These are phyloP conservation scores for Balearica regulorum DNA, from an alignment of 2,797 vertebrate genomes.

Conservation along the genomic window DNA sequence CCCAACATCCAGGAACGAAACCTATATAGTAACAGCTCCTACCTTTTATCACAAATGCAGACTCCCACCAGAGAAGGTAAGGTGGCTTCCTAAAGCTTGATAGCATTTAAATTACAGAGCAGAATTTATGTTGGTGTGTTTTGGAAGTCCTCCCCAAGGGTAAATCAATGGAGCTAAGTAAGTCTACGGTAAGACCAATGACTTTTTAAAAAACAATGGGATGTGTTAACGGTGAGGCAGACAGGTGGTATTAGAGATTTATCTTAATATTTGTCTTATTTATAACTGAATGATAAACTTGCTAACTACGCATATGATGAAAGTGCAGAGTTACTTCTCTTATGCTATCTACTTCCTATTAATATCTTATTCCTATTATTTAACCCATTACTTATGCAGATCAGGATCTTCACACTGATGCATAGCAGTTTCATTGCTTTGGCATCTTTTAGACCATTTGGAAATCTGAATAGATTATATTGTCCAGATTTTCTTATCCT, in stretches of 20 bases:
- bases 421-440: not conserved
- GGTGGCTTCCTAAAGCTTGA: not conserved
- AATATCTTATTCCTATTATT: not conserved
- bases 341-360: not conserved
- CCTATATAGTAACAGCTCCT: not conserved
- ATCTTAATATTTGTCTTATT: not conserved
- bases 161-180: not conserved
- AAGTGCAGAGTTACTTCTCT: not conserved
- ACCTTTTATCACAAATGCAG: not conserved
- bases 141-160: not conserved
- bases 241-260: accelerated
- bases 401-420: not conserved
- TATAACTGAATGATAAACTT: not conserved
- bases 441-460: not conserved
- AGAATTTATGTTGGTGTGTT: not conserved
- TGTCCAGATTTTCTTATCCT: not conserved
- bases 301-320: not conserved
- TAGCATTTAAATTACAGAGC: not conserved
- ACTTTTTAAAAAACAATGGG: not conserved
- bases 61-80: not conserved
- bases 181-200: not conserved
- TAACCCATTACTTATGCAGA: not conserved
- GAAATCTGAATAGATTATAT: not conserved
- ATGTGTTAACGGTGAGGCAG: not conserved
- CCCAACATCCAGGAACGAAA: not conserved